Conservation (phyloP, 1,140 invertebrate genomes). For the Teleopsis dalmanni region DNA sequence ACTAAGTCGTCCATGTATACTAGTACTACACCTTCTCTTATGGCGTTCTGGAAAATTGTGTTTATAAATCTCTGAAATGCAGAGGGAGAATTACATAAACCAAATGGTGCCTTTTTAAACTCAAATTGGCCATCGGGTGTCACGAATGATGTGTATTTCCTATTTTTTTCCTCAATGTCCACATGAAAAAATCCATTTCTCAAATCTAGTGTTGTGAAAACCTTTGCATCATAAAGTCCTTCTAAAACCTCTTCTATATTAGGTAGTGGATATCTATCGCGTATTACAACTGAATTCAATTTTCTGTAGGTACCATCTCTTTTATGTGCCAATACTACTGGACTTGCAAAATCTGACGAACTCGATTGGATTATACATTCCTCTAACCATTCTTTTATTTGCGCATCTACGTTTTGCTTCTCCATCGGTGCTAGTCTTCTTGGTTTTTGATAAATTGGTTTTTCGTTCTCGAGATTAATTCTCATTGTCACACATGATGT, state of each 20-base stretch:
- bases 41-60: constrained; percentile 7
- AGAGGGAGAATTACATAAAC: constrained; percentile 8
- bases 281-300: too few species aligned
- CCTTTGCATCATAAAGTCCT: constrained; percentile 3
- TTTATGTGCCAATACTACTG: too few species aligned
- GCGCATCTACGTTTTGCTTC: too few species aligned
- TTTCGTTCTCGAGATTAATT: too few species aligned
- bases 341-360: too few species aligned
- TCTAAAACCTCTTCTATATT: constrained; percentile 10
- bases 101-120: constrained; percentile 12
- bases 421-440: too few species aligned
- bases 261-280: constrained; percentile 3
- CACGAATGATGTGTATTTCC: constrained; percentile 9
- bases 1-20: constrained; percentile 9
- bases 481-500: too few species aligned
- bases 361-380: too few species aligned
- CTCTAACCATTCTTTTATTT: too few species aligned
- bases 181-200: constrained; percentile 13
- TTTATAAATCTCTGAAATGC: constrained; percentile 9
- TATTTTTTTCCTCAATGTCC: neutral
- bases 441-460: too few species aligned
- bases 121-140: constrained; percentile 6
- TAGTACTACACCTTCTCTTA: constrained; percentile 3
- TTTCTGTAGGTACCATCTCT: too few species aligned
- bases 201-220: too few species aligned